Base-by-base conservation (phyloP, 2,888 invertebrate genomes). In the Acrobasis consociella region DNA sequence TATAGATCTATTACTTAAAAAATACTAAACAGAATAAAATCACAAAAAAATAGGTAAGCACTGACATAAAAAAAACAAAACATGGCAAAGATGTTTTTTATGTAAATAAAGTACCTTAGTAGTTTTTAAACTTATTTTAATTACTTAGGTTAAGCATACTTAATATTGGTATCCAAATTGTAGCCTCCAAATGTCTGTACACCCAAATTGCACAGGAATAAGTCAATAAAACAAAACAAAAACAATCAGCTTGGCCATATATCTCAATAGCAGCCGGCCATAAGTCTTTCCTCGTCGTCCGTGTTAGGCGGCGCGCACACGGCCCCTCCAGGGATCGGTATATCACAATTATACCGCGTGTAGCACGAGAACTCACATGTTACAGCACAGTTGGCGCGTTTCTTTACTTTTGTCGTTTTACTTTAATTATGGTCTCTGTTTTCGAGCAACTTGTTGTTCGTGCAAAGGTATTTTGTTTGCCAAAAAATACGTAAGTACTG, bases 261-360 rank as follows among this genome's bases (percentile, higher is more conserved):
- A 71, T 72, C 70, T 70, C 65, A 62, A 65, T 68, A 63, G 59
- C 1, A 37, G 39, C 69, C 68, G 69, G 75, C 75, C 72, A 76
- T 80, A 77, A 72, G 76, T 79, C 78, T 76, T 75, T 72, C 74
- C 73, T 69, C 68, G 73, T 71, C 70, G 68, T 70, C 75, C 72
- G 71, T 68, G 66, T 74, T 72, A 72, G 70, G 62, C n/a, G 8
- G 31, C 13, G 13, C 53, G 50, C 22, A 53, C 61, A 61, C 61
- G 53, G 49, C 65, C 59, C 73, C 87, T 83, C 89, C 56, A 67
- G 83, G 83, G 89, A 72, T 68, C 86, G 69, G 79, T 92, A 90
- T 83, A 85, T 92, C 89, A 88, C 89, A 85, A 90, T 92, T 91
- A 93, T 78, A 67, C 69, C 79, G 80, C 78, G 82, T 78, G 81